Evolutionary conservation across 53 echinoderm and acorn worm species (phyloP).

Genomic region (Luidia sarsii): DNA sequence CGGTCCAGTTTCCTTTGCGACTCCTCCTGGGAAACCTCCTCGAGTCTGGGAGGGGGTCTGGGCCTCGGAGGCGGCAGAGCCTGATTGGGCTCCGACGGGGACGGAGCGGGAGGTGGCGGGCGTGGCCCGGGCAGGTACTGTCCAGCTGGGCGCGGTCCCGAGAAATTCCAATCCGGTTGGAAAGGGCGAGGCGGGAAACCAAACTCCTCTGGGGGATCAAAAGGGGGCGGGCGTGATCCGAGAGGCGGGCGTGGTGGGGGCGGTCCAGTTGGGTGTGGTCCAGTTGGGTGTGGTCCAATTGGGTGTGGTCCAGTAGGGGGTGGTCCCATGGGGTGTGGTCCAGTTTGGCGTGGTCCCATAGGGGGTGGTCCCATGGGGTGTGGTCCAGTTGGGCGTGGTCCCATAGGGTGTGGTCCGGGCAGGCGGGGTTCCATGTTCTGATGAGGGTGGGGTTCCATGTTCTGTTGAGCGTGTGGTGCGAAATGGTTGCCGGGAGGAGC

Average conservation of each 20-base stretch:
- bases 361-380: conserved; percentile 1
- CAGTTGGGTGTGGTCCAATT: neutral
- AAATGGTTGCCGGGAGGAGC: neutral
- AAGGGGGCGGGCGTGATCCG: too few species aligned
- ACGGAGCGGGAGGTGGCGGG: neutral
- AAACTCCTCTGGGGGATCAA: too few species aligned
- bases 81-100: neutral
- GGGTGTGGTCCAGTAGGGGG: conserved; percentile 12
- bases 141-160: conserved; percentile 9
- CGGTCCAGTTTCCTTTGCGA: conserved; percentile 32
- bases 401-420: neutral
- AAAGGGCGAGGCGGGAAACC: too few species aligned
- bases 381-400: neutral
- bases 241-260: neutral
- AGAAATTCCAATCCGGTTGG: neutral
- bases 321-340: conserved; percentile 5
- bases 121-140: conserved; percentile 1
- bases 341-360: neutral
- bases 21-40: neutral
- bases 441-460: too few species aligned
- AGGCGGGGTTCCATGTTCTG: neutral
- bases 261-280: conserved; percentile 8
- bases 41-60: neutral
- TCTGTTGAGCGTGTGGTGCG: neutral
- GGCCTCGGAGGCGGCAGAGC: neutral